Evolutionary conservation across 2,888 invertebrate species (phyloP).

Genomic region (Lepidonotus clava): DNA sequence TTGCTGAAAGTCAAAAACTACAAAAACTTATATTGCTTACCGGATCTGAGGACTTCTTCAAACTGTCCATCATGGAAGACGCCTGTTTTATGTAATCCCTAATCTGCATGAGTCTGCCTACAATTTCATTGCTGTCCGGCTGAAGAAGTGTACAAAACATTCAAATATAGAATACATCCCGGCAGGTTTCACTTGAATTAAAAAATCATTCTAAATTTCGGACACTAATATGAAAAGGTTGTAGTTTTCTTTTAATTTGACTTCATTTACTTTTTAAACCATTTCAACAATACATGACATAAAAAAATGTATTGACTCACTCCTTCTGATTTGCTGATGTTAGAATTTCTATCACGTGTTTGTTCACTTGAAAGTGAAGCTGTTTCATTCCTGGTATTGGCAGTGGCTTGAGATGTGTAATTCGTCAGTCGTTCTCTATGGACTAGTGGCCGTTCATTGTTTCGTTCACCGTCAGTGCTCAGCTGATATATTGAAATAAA

Average conservation of each 20-base stretch:
- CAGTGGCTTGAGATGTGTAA: constrained; percentile 11
- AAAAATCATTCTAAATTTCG: too few relatives aligned
- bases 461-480: constrained; percentile 57
- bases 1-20: too few relatives aligned
- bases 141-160: too few relatives aligned
- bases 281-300: too few relatives aligned
- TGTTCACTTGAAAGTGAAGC: constrained; percentile 17
- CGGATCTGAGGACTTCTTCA: constrained; percentile 65
- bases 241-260: too few relatives aligned
- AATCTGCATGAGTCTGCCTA: constrained; percentile 79
- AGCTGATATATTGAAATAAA: too few relatives aligned
- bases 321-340: constrained; percentile 53
- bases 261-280: too few relatives aligned
- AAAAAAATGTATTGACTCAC: constrained; percentile 30
- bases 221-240: too few relatives aligned
- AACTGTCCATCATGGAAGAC: constrained; percentile 76
- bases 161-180: too few relatives aligned
- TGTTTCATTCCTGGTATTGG: constrained; percentile 23
- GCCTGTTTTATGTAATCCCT: constrained; percentile 79
- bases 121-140: constrained; percentile 78
- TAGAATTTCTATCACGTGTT: constrained; percentile 37
- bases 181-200: too few relatives aligned
- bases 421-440: constrained; percentile 8
- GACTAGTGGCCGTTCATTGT: constrained; percentile 55
- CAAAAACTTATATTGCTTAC: too few relatives aligned